A percentile compares a stretch with the other conserved stretches of the same genome.
These are phyloP conservation scores for Troilus luridus DNA, from an alignment of 2,888 invertebrate species.

Conservation along the genomic window DNA sequence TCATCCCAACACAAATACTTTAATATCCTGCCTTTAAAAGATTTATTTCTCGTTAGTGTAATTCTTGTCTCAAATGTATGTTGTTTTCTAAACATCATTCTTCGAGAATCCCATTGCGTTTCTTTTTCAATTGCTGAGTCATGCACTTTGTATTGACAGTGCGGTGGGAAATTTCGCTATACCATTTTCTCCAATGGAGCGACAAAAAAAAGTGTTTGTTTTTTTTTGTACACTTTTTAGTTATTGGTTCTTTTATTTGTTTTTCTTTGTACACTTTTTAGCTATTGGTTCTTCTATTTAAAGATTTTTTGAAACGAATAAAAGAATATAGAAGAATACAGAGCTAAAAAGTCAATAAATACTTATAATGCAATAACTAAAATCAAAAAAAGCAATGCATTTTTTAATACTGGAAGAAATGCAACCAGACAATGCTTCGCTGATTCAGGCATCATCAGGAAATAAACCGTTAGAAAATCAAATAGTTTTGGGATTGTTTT, in stretches of 20 bases:
- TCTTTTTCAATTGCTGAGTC: not conserved
- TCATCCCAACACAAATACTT: not conserved
- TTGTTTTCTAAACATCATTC: slow-evolving; percentile 11
- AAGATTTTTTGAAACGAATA: not conserved
- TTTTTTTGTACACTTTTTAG: not conserved
- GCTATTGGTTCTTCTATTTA: not conserved
- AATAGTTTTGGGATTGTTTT: no score
- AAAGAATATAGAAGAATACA: not conserved
- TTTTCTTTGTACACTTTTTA: not conserved
- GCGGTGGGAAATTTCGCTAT: not conserved
- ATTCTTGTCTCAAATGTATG: not conserved
- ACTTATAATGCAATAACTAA: no score
- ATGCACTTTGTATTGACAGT: not conserved
- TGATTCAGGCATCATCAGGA: no score
- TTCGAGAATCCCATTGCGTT: not conserved
- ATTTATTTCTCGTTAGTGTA: slow-evolving; percentile 4
- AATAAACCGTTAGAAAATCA: no score
- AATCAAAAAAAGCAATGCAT: no score
- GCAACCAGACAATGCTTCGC: no score
- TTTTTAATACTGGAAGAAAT: no score
- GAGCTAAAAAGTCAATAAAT: no score
- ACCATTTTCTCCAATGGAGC: not conserved
- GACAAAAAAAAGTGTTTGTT: not conserved
- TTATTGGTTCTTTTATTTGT: not conserved
- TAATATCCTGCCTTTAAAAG: not conserved